Percentiles rank a stretch among this genome's conserved stretches.
Evolutionary conservation across 2,113 vertebrate genomes (phyloP).

Genomic region (Phyllostomus discolor): DNA sequence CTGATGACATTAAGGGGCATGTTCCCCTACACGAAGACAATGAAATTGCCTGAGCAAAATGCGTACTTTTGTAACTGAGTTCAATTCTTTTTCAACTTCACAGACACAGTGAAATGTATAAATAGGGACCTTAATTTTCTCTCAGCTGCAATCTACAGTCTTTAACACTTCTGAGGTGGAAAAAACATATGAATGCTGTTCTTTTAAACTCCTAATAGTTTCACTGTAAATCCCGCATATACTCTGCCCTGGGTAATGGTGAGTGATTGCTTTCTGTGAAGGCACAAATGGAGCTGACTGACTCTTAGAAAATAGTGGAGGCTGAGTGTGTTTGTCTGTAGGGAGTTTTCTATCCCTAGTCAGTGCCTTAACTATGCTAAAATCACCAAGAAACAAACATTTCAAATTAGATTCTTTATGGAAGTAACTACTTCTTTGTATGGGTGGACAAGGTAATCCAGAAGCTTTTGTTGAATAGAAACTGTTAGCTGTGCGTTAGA

Average conservation of each 20-base stretch:
- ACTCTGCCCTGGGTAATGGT: constrained; percentile 3
- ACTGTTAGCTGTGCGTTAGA: not conserved
- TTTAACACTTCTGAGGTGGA: constrained; percentile 53
- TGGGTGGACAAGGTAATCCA: not conserved
- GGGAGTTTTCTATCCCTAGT: not conserved
- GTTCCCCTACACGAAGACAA: constrained; percentile 20
- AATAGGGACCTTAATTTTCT: constrained; percentile 60
- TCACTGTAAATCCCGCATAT: constrained; percentile 33
- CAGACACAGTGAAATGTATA: constrained; percentile 48
- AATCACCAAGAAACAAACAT: constrained; percentile 26
- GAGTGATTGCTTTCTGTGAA: constrained; percentile 19
- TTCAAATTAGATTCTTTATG: constrained; percentile 38
- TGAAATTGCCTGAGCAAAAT: constrained; percentile 57
- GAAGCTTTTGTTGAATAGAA: not conserved
- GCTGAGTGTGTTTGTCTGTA: not conserved
- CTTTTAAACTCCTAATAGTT: constrained; percentile 52
- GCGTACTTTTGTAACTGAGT: constrained; percentile 45
- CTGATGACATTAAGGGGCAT: constrained; percentile 19
- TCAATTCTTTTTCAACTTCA: constrained; percentile 56
- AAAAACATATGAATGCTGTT: constrained; percentile 37
- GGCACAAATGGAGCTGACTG: not conserved
- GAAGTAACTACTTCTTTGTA: not conserved
- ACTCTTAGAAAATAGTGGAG: constrained; percentile 36
- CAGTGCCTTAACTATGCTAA: not conserved
- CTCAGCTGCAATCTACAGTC: constrained; percentile 48